These are phyloP conservation scores for Trilocha varians DNA, from an alignment of 2,888 invertebrate species.

Conservation along the genomic window DNA sequence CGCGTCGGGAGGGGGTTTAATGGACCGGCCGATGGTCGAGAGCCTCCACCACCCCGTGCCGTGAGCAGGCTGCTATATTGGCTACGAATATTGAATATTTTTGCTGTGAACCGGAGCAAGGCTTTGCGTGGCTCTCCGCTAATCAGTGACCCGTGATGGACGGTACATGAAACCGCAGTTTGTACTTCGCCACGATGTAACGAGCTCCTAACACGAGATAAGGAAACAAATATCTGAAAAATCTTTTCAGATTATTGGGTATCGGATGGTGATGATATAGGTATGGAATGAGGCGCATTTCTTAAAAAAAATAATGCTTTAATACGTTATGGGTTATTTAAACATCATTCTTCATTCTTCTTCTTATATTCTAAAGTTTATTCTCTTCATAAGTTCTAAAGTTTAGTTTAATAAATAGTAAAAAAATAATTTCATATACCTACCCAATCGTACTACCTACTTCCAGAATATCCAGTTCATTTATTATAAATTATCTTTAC, in stretches of 20 bases:
- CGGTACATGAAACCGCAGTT: slow-evolving; percentile 19
- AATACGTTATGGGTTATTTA: no score
- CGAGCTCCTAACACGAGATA: neutral
- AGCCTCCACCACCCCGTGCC: slow-evolving; percentile 15
- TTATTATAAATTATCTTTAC: no score
- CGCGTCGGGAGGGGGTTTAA: slow-evolving; percentile 46
- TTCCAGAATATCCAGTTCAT: no score
- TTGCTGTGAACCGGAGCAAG: slow-evolving; percentile 43
- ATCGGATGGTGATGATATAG: no score
- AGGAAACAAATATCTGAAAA: neutral
- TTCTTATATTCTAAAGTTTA: no score
- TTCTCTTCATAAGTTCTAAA: no score
- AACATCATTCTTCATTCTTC: no score
- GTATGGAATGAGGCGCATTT: no score
- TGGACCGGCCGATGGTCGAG: slow-evolving; percentile 36
- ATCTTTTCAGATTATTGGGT: neutral
- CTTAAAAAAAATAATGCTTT: no score
- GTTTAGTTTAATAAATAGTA: no score
- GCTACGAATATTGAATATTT: slow-evolving; percentile 63
- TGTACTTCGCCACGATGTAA: neutral
- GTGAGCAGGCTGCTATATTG: slow-evolving; percentile 37
- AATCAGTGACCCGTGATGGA: slow-evolving; percentile 46
- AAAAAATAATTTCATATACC: no score
- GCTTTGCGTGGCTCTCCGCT: slow-evolving; percentile 38
- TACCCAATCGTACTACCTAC: no score